phyloP scores from a whole-genome alignment of 2,113 vertebrate species.

The Hydropotes inermis region DNA sequence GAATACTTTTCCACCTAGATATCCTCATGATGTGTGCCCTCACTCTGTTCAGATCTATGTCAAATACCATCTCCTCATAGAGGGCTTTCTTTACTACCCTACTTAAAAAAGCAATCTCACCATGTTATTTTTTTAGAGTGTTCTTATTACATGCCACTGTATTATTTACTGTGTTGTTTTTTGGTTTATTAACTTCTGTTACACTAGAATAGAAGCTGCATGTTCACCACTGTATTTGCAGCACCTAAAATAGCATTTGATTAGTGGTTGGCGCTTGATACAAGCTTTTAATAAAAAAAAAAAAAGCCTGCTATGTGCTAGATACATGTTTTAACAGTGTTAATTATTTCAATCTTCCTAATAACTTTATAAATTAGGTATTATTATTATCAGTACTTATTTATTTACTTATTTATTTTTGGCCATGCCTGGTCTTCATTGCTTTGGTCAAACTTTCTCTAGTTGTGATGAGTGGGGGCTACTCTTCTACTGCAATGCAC shows the following conservation, averaged over 20 bases:
- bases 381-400: not conserved
- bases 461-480: not conserved
- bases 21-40: not conserved
- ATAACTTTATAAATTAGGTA: not conserved
- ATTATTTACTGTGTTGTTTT: not conserved
- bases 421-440: not conserved
- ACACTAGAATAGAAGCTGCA: not conserved
- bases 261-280: not conserved
- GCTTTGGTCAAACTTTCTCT: not conserved
- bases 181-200: not conserved
- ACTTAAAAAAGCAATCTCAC: not conserved
- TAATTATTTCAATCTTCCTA: not conserved
- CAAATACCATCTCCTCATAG: not conserved
- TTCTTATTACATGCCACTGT: not conserved
- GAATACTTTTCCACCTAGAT: not conserved
- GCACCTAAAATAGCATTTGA: not conserved
- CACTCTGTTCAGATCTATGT: not conserved
- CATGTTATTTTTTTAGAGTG: not conserved
- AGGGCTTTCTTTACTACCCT: not conserved
- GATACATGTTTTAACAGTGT: not conserved
- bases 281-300: not conserved
- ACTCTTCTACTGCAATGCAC: not conserved
- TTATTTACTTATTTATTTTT: not conserved
- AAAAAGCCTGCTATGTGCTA: not conserved
- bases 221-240: not conserved